Evolutionary conservation across 1,140 invertebrate species (phyloP).

Genomic region (Lutraria rhynchaena): DNA sequence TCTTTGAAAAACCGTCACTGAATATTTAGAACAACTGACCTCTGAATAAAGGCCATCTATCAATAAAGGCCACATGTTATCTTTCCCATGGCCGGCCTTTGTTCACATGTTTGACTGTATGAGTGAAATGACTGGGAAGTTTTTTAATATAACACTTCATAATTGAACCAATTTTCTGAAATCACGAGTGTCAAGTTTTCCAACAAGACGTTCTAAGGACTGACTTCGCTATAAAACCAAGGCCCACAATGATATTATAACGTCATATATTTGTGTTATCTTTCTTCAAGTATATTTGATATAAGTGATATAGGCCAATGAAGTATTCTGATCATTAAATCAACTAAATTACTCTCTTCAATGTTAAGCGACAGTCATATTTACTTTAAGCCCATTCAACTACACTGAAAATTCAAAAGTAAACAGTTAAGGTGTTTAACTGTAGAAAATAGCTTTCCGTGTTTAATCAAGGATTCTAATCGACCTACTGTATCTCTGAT

Average conservation of each 20-base stretch:
- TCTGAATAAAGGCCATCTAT: too few species aligned
- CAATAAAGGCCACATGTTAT: too few species aligned
- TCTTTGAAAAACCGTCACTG: too few species aligned
- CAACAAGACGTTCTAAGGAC: too few species aligned
- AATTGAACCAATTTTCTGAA: too few species aligned
- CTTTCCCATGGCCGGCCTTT: too few species aligned
- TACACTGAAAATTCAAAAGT: conserved; percentile 30
- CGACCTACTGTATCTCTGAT: conserved; percentile 6
- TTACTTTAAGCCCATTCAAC: conserved; percentile 39
- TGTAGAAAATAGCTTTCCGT: conserved; percentile 19
- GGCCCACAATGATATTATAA: neutral
- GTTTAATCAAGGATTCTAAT: conserved; percentile 32
- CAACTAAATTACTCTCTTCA: conserved; percentile 4
- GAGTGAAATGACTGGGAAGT: too few species aligned
- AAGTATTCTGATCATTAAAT: conserved; percentile 23
- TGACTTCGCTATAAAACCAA: too few species aligned
- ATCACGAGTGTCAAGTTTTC: too few species aligned
- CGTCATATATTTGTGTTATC: neutral
- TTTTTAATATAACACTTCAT: too few species aligned
- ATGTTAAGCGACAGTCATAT: conserved; percentile 18
- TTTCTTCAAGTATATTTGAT: neutral
- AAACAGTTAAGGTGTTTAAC: conserved; percentile 47
- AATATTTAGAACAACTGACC: too few species aligned
- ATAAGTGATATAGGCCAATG: conserved; percentile 19
- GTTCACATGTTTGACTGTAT: too few species aligned